Evolutionary conservation across 2,797 vertebrate genomes (phyloP).

Genomic region (Sebastiscus albofasciatus): DNA sequence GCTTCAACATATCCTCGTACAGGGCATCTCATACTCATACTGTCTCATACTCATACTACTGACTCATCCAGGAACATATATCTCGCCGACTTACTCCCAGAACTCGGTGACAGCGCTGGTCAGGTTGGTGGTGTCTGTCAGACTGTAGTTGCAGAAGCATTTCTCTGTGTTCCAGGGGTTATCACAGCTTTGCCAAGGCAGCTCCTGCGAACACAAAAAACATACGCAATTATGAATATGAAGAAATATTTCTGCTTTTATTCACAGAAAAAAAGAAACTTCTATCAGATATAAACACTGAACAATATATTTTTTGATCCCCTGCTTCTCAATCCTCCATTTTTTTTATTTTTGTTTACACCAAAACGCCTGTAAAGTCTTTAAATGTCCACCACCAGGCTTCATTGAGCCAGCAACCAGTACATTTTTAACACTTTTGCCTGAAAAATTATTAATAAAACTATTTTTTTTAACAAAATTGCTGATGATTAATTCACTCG

Average conservation of each 20-base stretch:
- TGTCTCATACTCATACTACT: not conserved
- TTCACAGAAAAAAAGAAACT: not conserved
- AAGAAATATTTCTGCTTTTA: not conserved
- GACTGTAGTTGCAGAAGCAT: slow-evolving; percentile 93
- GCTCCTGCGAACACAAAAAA: slow-evolving; percentile 75
- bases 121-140: slow-evolving; percentile 90
- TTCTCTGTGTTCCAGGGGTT: slow-evolving; percentile 91
- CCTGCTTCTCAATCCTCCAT: not conserved
- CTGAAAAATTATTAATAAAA: not conserved
- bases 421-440: not conserved
- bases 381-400: slow-evolving; percentile 30
- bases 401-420: not conserved
- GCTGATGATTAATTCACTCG: not conserved
- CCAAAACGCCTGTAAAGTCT: slow-evolving; percentile 9
- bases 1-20: not conserved
- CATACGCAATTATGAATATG: not conserved
- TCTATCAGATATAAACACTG: not conserved
- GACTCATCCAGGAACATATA: not conserved
- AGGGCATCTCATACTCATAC: not conserved
- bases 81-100: slow-evolving; percentile 88
- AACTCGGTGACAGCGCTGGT: slow-evolving; percentile 93
- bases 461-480: not conserved
- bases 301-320: not conserved
- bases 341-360: not conserved
- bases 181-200: slow-evolving; percentile 92